Evolutionary conservation across 1,140 invertebrate species (phyloP).

Genomic region (Lanistes nyassanus): DNA sequence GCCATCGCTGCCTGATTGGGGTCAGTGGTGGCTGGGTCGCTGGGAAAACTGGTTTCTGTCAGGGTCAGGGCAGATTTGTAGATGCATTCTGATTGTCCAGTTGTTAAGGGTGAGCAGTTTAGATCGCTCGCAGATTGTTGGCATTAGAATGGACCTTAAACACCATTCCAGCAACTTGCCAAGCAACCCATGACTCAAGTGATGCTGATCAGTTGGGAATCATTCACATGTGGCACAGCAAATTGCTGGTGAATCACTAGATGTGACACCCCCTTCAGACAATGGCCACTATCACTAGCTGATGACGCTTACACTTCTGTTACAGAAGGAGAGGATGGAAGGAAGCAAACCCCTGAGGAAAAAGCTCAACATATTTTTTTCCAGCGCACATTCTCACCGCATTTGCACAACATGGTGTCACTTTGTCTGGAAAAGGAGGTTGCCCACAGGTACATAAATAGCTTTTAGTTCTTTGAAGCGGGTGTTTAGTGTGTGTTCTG

Average conservation of each 20-base stretch:
- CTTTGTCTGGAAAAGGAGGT: conserved; percentile 74
- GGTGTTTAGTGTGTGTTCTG: too few species aligned
- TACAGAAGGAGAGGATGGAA: conserved; percentile 27
- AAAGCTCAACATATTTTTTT: conserved; percentile 57
- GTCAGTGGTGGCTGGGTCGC: too few species aligned
- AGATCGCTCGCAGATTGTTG: too few species aligned
- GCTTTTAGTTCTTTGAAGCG: not conserved
- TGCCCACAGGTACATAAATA: conserved; percentile 37
- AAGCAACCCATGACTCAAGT: too few species aligned
- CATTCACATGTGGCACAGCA: too few species aligned
- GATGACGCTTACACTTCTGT: not conserved
- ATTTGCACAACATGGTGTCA: conserved; percentile 81
- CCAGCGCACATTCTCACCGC: conserved; percentile 75
- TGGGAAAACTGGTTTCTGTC: too few species aligned
- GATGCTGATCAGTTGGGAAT: too few species aligned
- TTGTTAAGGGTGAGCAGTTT: too few species aligned
- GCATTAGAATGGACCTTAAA: not conserved
- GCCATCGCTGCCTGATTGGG: too few species aligned
- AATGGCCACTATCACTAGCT: not conserved
- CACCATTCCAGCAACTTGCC: too few species aligned
- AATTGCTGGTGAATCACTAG: not conserved
- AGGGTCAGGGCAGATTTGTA: too few species aligned
- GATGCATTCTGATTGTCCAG: too few species aligned
- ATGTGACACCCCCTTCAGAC: not conserved
- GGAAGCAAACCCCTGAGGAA: conserved; percentile 55